A percentile compares a stretch with the other conserved stretches of the same genome.
phyloP scores from a whole-genome alignment of 2,888 invertebrate species.

The Phoronis australis region DNA sequence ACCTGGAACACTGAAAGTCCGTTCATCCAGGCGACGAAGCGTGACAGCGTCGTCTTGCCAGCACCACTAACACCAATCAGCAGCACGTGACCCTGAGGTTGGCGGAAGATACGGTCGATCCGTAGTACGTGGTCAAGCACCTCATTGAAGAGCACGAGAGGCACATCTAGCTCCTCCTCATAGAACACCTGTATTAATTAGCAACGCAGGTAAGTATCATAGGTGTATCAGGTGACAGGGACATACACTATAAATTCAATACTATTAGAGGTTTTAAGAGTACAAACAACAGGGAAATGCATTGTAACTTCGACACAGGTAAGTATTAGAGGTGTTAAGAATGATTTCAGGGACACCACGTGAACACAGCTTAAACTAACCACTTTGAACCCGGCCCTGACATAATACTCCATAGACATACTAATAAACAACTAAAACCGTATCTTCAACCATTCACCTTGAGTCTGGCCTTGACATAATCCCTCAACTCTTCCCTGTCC shows the following conservation, averaged over 20 bases:
- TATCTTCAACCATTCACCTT: slow-evolving; percentile 61
- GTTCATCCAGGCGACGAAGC: slow-evolving; percentile 99
- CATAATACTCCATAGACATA: too few species aligned
- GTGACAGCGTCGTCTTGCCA: slow-evolving; percentile 96
- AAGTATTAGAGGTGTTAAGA: too few species aligned
- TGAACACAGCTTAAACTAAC: too few species aligned
- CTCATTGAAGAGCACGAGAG: slow-evolving; percentile 95
- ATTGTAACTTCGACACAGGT: too few species aligned
- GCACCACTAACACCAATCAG: slow-evolving; percentile 98
- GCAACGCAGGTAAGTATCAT: background rate
- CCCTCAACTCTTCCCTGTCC: slow-evolving; percentile 85
- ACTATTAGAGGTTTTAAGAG: too few species aligned
- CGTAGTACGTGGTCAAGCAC: slow-evolving; percentile 96
- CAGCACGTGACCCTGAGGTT: slow-evolving; percentile 95
- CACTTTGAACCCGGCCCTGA: too few species aligned
- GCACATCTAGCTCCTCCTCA: slow-evolving; percentile 98
- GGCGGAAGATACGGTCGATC: slow-evolving; percentile 98
- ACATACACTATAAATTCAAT: too few species aligned
- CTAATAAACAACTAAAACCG: background rate
- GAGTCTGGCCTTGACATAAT: slow-evolving; percentile 93
- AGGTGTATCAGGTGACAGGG: too few species aligned
- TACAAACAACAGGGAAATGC: too few species aligned
- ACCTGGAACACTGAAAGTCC: slow-evolving; percentile 98
- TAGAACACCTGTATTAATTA: slow-evolving; percentile 72
- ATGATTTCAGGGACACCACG: too few species aligned